Conservation (phyloP, 2,797 vertebrate species). For the Gadopsis bispinosus region DNA sequence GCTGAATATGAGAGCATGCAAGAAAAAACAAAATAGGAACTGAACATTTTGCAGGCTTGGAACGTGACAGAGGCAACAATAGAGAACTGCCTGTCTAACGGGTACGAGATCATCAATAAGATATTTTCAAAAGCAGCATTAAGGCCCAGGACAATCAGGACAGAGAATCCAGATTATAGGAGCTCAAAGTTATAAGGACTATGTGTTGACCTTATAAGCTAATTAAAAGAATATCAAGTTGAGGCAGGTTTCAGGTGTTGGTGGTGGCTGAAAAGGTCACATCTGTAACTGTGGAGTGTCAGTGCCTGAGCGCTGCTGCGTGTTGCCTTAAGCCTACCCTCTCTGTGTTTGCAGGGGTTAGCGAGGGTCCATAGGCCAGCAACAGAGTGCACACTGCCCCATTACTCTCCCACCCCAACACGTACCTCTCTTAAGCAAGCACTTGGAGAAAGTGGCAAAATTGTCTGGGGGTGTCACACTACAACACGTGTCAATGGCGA, state of each 20-base stretch:
- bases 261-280: slow-evolving; percentile 5
- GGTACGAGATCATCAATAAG: background rate
- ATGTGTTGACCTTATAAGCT: background rate
- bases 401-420: slow-evolving; percentile 59
- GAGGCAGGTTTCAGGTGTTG: background rate
- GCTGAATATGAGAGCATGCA: background rate
- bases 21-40: background rate
- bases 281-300: slow-evolving; percentile 19
- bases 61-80: background rate
- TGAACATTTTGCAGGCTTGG: background rate
- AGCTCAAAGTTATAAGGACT: background rate
- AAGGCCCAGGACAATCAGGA: background rate
- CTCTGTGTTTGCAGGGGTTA: slow-evolving; percentile 72
- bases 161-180: background rate
- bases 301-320: slow-evolving; percentile 29
- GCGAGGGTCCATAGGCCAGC: slow-evolving; percentile 73
- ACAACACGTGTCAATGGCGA: slow-evolving; percentile 50
- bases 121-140: background rate
- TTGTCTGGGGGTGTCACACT: slow-evolving; percentile 49
- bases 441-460: slow-evolving; percentile 64
- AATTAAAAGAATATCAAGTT: background rate
- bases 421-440: slow-evolving; percentile 56
- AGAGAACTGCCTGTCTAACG: background rate
- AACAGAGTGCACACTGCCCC: slow-evolving; percentile 63
- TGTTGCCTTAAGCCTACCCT: slow-evolving; percentile 39